Conservation (phyloP, 2,797 vertebrate genomes). For the Hypotaenidia philippensis region DNA sequence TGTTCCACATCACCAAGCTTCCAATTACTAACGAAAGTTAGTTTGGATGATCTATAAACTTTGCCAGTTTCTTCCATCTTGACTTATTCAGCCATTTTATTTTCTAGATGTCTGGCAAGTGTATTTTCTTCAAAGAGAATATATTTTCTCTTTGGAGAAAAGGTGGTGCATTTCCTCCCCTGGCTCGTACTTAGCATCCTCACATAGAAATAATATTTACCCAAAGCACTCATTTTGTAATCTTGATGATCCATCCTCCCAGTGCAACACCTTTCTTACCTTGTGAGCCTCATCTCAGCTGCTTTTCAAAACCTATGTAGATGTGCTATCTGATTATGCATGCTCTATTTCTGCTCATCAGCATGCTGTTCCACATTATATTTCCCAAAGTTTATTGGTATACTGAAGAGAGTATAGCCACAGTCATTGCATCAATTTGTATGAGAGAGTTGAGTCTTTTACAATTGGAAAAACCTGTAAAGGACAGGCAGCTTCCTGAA, state of each 20-base stretch:
- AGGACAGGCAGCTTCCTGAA: not conserved
- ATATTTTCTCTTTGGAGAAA: not conserved
- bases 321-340: not conserved
- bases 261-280: not conserved
- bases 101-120: not conserved
- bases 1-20: not conserved
- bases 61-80: not conserved
- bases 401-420: not conserved
- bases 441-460: not conserved
- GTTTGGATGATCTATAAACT: not conserved
- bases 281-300: not conserved
- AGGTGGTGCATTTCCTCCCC: not conserved
- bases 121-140: not conserved
- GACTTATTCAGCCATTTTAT: not conserved
- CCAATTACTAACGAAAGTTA: not conserved
- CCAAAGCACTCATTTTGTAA: constrained; percentile 50
- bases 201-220: constrained; percentile 76
- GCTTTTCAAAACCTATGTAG: not conserved
- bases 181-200: constrained; percentile 34
- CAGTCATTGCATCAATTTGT: not conserved
- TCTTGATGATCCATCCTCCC: not conserved
- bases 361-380: not conserved
- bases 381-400: not conserved
- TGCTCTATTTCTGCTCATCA: not conserved
- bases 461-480: not conserved